phyloP scores from a whole-genome alignment of 23 tunicate genomes.

The Aplidium turbinatum region DNA sequence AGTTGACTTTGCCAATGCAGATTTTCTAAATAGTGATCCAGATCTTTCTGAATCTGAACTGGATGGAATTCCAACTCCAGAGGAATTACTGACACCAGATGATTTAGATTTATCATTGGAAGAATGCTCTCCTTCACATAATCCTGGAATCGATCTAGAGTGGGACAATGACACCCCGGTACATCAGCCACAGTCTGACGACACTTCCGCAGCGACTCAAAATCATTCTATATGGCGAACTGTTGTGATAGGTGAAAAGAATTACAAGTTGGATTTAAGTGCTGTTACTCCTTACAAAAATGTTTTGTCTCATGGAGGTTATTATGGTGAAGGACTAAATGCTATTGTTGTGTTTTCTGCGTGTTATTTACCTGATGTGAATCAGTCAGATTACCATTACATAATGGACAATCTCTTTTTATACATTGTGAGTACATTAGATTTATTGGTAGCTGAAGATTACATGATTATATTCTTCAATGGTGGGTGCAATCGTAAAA shows the following conservation, averaged over 20 bases:
- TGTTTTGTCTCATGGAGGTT: constrained; percentile 90
- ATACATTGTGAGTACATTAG: constrained; percentile 86
- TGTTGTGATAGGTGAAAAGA: constrained; percentile 77
- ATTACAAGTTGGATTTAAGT: constrained; percentile 74
- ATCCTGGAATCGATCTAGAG: constrained; percentile 70
- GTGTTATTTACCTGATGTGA: constrained; percentile 73
- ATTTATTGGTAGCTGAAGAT: constrained; percentile 87
- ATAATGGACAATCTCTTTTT: constrained; percentile 93
- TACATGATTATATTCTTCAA: constrained; percentile 95
- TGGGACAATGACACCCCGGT: constrained; percentile 94
- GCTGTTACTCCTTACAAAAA: constrained; percentile 82
- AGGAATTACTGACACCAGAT: constrained; percentile 60
- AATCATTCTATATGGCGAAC: constrained; percentile 69
- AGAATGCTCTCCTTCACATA: constrained; percentile 1
- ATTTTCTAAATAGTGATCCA: not conserved
- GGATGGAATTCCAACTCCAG: constrained; percentile 76
- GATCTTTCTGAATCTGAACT: constrained; percentile 45
- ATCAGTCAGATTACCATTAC: constrained; percentile 62
- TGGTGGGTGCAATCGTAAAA: constrained; percentile 78
- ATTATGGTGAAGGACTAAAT: constrained; percentile 94
- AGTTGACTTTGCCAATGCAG: constrained; percentile 14
- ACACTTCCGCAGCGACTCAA: constrained; percentile 10
- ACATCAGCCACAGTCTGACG: constrained; percentile 16
- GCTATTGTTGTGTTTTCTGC: constrained; percentile 97
- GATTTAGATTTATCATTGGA: constrained; percentile 49